Conservation (phyloP, 2,888 invertebrate species). For the Pilophorus perplexus region DNA sequence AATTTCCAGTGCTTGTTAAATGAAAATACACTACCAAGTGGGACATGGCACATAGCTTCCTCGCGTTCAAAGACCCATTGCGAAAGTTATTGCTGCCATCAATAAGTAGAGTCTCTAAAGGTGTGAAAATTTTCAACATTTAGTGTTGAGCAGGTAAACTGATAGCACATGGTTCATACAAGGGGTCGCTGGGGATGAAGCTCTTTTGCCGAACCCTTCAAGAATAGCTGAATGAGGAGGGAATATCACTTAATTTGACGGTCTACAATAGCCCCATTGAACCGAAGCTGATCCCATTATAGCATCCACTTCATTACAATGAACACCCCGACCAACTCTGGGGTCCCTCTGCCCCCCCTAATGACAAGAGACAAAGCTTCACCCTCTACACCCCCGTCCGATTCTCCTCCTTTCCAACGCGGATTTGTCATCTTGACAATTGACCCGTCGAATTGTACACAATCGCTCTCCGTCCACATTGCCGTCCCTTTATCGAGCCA, state of each 20-base stretch:
- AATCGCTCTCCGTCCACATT: constrained; percentile 21
- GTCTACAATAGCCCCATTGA: constrained; percentile 25
- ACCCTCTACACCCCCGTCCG: not conserved
- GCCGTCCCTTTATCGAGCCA: constrained; percentile 11
- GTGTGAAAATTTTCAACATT: too few species aligned
- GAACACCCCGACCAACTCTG: not conserved
- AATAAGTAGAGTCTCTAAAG: too few species aligned
- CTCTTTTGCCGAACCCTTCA: too few species aligned
- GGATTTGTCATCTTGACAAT: constrained; percentile 39
- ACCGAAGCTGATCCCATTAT: constrained; percentile 31
- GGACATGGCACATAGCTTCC: too few species aligned
- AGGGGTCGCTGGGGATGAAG: too few species aligned
- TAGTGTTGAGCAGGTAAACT: too few species aligned
- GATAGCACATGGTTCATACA: too few species aligned
- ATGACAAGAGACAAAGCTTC: constrained; percentile 14
- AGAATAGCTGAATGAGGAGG: too few species aligned
- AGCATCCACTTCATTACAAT: constrained; percentile 39
- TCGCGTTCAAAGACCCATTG: too few species aligned
- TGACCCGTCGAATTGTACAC: constrained; percentile 37
- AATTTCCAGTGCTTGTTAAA: too few species aligned
- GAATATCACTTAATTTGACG: constrained; percentile 30
- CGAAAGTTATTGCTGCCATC: too few species aligned
- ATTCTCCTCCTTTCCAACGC: not conserved
- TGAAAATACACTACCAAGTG: too few species aligned
- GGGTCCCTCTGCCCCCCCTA: not conserved